These are phyloP conservation scores for Hypena proboscidalis DNA, from an alignment of 2,888 invertebrate genomes.

Conservation along the genomic window DNA sequence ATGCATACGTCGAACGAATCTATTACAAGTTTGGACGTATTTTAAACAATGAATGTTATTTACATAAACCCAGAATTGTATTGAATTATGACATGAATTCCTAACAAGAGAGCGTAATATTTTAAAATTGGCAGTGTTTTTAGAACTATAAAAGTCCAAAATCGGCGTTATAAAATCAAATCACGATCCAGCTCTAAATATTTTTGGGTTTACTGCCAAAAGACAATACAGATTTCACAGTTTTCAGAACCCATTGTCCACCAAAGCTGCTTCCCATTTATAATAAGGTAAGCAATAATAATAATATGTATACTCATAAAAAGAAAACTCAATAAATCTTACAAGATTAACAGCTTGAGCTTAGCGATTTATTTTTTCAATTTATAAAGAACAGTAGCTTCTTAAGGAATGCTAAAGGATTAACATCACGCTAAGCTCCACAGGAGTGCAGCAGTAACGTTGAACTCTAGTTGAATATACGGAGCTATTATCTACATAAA, in stretches of 20 bases:
- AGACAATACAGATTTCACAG: not conserved
- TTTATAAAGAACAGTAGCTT: too few relatives aligned
- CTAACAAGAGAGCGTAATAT: too few relatives aligned
- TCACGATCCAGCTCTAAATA: constrained; percentile 1
- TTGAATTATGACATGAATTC: not conserved
- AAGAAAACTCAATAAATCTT: too few relatives aligned
- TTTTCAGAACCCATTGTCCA: constrained; percentile 6
- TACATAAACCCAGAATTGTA: too few relatives aligned
- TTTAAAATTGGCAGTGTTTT: not conserved
- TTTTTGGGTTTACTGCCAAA: constrained; percentile 4
- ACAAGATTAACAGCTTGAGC: too few relatives aligned
- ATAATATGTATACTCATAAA: constrained; percentile 2
- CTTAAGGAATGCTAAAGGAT: too few relatives aligned
- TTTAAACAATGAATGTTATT: too few relatives aligned
- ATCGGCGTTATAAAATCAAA: not conserved
- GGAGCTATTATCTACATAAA: too few relatives aligned
- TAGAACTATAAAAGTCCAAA: not conserved
- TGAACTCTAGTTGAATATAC: too few relatives aligned
- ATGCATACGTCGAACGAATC: constrained; percentile 30
- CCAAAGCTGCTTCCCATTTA: constrained; percentile 4
- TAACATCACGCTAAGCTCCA: too few relatives aligned
- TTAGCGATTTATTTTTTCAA: too few relatives aligned
- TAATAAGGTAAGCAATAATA: constrained; percentile 1
- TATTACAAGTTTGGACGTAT: constrained; percentile 12
- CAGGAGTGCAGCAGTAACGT: too few relatives aligned